Base-by-base conservation (phyloP, 1,140 invertebrate species). In the Tetragnatha versicolor region DNA sequence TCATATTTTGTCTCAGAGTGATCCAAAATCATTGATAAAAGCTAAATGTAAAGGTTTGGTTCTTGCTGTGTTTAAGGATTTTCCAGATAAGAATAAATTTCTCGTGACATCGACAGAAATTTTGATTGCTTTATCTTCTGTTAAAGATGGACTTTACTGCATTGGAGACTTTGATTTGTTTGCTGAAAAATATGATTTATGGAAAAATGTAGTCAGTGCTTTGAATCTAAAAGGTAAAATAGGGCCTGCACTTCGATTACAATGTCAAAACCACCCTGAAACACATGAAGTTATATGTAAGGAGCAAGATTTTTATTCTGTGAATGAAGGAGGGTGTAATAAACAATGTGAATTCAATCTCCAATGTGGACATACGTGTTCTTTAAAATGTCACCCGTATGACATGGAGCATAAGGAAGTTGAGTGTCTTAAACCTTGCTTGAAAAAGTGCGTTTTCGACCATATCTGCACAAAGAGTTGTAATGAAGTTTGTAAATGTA, bases 121-220 rank as follows among this genome's bases (percentile, higher is more conserved):
- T n/a, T n/a, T n/a, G n/a, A n/a, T n/a, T n/a, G 93, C 93, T 7
- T 85, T 96, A 10, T 94, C 94, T 0, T 85, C 93, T 81, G 94
- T 94, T 0, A 91, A 90, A 83, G 88, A 90, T 85, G 94, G 91
- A 81, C 82, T 91, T 45, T 91, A 87, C 82, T 86, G 89, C 17
- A 87, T 91, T 79, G 90, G 93, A 29, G 93, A 94, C 84, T 90
- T 93, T 81, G 83, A 88, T 2, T 87, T 89, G 27, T 82, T 94
- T 12, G 84, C 80, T 27, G 42, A 83, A 42, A 79, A 84, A 5
- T 85, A 81, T 81, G 51, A 80, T 0, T 73, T 88, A 7, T 89
- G 88, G 88, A 81, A 78, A 37, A 82, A 84, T 2, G 86, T 88
- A 31, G 58, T 82, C 25, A 42, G 58, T 35, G 58, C 68, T 39